These are phyloP conservation scores for Pegoplata infirma DNA, from an alignment of 2,888 invertebrate genomes.

Conservation along the genomic window DNA sequence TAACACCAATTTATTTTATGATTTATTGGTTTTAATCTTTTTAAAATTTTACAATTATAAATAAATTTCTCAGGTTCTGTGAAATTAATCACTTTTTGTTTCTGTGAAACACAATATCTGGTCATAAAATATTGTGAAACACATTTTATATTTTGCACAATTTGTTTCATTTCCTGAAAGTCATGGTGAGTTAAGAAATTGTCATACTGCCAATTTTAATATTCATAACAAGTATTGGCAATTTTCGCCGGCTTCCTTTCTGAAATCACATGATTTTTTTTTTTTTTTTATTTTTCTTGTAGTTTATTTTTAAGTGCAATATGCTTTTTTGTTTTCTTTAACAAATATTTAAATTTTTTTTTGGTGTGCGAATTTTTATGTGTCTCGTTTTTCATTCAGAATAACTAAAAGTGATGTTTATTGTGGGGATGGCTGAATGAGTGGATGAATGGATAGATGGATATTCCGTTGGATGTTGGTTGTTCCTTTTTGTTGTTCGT, in stretches of 20 bases:
- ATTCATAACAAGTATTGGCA: slow-evolving; percentile 72
- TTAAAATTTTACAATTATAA: no score
- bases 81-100: not conserved
- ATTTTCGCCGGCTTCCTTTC: slow-evolving; percentile 73
- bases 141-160: no score
- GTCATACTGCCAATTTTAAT: slow-evolving; percentile 67
- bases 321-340: slow-evolving; percentile 11
- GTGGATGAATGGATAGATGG: no score
- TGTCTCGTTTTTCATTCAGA: slow-evolving; percentile 31
- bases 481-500: slow-evolving; percentile 19
- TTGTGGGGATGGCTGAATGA: slow-evolving; percentile 44
- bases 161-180: slow-evolving; percentile 49
- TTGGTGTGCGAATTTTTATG: slow-evolving; percentile 31
- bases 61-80: no score
- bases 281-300: slow-evolving; percentile 48
- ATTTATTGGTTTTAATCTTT: no score
- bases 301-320: slow-evolving; percentile 45
- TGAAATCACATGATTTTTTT: slow-evolving; percentile 58
- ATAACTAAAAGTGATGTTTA: slow-evolving; percentile 40
- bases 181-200: slow-evolving; percentile 32
- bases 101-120: not conserved
- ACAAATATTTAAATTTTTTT: slow-evolving; percentile 1
- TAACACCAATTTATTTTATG: no score
- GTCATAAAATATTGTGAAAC: not conserved
- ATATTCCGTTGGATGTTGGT: slow-evolving; percentile 9